Conservation (phyloP, 2,797 vertebrate species). For the Limnodromus scolopaceus region DNA sequence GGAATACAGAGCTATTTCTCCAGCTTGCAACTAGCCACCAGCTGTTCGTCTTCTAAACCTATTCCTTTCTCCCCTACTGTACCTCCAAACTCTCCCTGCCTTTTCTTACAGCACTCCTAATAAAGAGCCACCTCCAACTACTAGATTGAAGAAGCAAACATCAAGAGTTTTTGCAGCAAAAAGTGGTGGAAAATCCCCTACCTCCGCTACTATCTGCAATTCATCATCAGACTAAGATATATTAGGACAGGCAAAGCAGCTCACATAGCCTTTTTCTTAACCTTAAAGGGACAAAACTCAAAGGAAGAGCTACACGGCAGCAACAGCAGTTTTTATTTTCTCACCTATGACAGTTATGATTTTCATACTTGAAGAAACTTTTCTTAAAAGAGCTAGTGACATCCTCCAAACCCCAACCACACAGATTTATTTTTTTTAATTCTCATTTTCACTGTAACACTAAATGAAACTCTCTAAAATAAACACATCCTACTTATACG, state of each 20-base stretch:
- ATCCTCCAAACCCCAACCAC: not conserved
- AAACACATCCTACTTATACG: not conserved
- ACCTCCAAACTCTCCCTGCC: not conserved
- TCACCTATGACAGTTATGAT: not conserved
- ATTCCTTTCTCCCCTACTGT: not conserved
- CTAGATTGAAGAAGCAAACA: not conserved
- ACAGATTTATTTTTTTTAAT: not conserved
- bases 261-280: not conserved
- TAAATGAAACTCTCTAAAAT: not conserved
- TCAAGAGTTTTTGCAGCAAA: not conserved
- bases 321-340: not conserved
- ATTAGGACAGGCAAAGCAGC: not conserved
- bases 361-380: not conserved
- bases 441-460: not conserved
- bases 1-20: constrained; percentile 29
- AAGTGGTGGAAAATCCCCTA: not conserved
- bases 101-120: not conserved
- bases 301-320: not conserved
- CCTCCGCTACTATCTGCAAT: not conserved
- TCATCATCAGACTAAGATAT: not conserved
- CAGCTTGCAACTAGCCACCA: not conserved
- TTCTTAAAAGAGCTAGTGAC: not conserved
- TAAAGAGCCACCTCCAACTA: not conserved
- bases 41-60: not conserved
- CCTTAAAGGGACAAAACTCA: not conserved